Conservation (phyloP, 2,113 vertebrate species). For the Morone chrysops region DNA sequence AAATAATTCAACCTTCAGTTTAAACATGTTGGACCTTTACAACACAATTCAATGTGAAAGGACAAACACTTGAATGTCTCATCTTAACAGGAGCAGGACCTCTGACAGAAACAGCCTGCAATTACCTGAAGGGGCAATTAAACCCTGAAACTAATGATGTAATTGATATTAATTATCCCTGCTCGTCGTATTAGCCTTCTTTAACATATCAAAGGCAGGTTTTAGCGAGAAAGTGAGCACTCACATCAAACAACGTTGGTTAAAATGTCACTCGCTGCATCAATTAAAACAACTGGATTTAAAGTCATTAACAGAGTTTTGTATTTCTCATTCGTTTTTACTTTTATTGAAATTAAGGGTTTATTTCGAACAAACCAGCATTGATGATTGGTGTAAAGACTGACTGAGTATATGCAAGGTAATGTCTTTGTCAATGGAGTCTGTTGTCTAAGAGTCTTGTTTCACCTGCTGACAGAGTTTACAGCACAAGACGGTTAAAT, state of each 20-base stretch:
- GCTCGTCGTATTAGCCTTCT: neutral
- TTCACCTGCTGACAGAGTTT: too few species aligned
- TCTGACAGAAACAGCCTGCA: neutral
- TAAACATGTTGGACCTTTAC: neutral
- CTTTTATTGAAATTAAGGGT: too few species aligned
- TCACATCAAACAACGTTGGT: constrained; percentile 29
- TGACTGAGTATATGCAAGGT: too few species aligned
- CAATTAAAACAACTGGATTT: neutral
- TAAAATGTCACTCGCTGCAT: constrained; percentile 7
- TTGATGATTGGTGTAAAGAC: too few species aligned
- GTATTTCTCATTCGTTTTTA: too few species aligned
- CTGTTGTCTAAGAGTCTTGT: too few species aligned
- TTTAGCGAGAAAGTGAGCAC: neutral
- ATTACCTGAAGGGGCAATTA: constrained; percentile 46
- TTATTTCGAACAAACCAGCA: too few species aligned
- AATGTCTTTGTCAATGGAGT: too few species aligned
- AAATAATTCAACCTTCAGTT: neutral
- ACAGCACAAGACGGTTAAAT: too few species aligned
- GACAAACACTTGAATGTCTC: neutral
- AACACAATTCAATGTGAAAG: neutral
- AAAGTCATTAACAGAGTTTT: too few species aligned
- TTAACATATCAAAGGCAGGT: constrained; percentile 61
- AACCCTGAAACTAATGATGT: constrained; percentile 32
- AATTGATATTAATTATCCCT: constrained; percentile 38
- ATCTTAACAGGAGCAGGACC: neutral